Evolutionary conservation across 2,797 vertebrate genomes (phyloP).

Genomic region (Petrocephalus sullivani): DNA sequence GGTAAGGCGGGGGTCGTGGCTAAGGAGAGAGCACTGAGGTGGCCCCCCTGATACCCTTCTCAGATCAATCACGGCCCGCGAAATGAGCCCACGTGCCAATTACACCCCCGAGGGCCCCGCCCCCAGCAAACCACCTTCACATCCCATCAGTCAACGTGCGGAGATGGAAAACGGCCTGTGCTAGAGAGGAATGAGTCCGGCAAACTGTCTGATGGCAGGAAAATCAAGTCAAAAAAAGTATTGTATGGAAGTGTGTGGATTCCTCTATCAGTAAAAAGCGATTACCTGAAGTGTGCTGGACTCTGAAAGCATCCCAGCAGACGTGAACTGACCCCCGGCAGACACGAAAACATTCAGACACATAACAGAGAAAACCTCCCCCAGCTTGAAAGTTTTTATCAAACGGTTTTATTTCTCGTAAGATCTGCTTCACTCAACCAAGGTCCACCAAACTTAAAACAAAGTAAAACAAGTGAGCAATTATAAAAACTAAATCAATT

Average conservation of each 20-base stretch:
- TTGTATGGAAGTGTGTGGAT: neutral
- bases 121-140: neutral
- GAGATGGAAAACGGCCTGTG: neutral
- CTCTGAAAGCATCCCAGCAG: neutral
- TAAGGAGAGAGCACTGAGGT: neutral
- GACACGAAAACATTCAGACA: neutral
- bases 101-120: neutral
- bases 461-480: conserved; percentile 1
- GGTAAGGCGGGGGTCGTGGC: neutral
- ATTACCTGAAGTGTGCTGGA: neutral
- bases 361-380: neutral
- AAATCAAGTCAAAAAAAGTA: neutral
- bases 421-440: neutral
- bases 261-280: neutral
- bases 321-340: neutral
- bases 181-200: neutral
- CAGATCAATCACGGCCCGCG: neutral
- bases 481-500: conserved; percentile 9
- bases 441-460: neutral
- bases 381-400: neutral
- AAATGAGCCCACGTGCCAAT: neutral
- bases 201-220: neutral
- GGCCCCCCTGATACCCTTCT: neutral
- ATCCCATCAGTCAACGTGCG: neutral
- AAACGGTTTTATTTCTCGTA: neutral